A percentile compares a stretch with the other conserved stretches of the same genome.
Evolutionary conservation across 1,140 invertebrate genomes (phyloP).

Genomic region (Branchinecta lindahli): DNA sequence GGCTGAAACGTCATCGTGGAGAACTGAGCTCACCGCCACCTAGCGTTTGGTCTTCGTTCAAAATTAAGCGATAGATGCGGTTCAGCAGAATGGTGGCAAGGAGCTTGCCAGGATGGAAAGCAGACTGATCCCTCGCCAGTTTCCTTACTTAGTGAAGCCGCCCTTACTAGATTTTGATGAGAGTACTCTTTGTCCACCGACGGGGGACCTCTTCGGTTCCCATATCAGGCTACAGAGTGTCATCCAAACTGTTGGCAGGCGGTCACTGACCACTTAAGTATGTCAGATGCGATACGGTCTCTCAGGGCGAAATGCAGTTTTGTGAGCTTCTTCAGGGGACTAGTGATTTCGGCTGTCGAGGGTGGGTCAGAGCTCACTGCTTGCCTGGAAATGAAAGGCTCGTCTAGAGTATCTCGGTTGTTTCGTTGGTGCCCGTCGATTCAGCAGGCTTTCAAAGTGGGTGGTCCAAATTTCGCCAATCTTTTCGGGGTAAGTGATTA

Average conservation of each 20-base stretch:
- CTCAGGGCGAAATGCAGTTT: background rate
- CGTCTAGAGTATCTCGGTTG: background rate
- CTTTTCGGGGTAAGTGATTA: background rate
- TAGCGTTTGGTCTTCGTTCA: too few species aligned
- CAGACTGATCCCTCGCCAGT: conserved; percentile 1
- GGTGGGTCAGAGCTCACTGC: background rate
- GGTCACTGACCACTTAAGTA: background rate
- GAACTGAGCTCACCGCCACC: too few species aligned
- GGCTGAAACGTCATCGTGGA: too few species aligned
- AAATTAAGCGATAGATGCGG: background rate
- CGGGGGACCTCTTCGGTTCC: background rate
- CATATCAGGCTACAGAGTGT: background rate
- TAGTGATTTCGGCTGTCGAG: background rate
- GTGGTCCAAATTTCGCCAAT: background rate
- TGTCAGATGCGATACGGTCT: background rate
- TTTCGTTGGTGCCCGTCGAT: background rate
- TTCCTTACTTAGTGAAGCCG: background rate
- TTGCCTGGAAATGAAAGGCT: background rate
- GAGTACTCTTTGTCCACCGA: background rate
- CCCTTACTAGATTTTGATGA: background rate
- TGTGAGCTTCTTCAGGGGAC: background rate
- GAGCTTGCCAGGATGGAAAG: background rate
- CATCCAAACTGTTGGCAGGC: background rate
- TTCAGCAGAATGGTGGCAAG: background rate
- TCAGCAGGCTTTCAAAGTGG: background rate